Percentiles rank a stretch among this genome's conserved stretches.
Conservation (phyloP, 1,140 invertebrate genomes). For the Micrasema minimum region DNA sequence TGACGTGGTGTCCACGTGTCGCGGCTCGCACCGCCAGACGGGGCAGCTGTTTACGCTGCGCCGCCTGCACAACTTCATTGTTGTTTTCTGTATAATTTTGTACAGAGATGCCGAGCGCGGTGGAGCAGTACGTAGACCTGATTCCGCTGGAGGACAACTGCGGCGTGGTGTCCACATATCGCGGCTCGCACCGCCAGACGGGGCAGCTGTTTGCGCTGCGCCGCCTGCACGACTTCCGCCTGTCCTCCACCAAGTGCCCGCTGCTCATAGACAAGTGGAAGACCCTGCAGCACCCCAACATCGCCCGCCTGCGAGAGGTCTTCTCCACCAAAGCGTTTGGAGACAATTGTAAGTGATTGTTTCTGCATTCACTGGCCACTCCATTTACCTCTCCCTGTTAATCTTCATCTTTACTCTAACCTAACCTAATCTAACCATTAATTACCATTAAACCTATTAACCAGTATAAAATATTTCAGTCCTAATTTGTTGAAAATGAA, state of each 20-base stretch:
- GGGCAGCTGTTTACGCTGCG: slow-evolving; percentile 88
- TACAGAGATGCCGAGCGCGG: slow-evolving; percentile 81
- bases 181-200: slow-evolving; percentile 89
- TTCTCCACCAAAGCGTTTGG: slow-evolving; percentile 96
- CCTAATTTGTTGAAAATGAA: too few relatives aligned
- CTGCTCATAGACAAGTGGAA: slow-evolving; percentile 93
- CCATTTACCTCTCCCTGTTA: too few relatives aligned
- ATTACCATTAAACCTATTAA: too few relatives aligned
- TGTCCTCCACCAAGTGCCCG: slow-evolving; percentile 87
- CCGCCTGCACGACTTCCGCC: slow-evolving; percentile 85
- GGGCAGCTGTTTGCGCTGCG: slow-evolving; percentile 88
- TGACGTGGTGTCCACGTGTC: slow-evolving; percentile 72
- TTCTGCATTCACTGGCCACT: too few relatives aligned
- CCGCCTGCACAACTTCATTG: not conserved
- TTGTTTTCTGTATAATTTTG: slow-evolving; percentile 1
- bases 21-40: slow-evolving; percentile 89
- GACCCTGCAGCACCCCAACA: slow-evolving; percentile 91
- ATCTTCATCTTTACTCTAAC: too few relatives aligned
- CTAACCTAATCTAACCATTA: too few relatives aligned
- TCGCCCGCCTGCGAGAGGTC: slow-evolving; percentile 90
- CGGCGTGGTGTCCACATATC: slow-evolving; percentile 72
- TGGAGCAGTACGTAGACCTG: slow-evolving; percentile 91
- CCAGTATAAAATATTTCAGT: too few relatives aligned
- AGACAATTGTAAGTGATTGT: slow-evolving; percentile 92
- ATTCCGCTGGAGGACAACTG: slow-evolving; percentile 78